Evolutionary conservation across 2,888 invertebrate genomes (phyloP).

Genomic region (Stenoptilia bipunctidactyla): DNA sequence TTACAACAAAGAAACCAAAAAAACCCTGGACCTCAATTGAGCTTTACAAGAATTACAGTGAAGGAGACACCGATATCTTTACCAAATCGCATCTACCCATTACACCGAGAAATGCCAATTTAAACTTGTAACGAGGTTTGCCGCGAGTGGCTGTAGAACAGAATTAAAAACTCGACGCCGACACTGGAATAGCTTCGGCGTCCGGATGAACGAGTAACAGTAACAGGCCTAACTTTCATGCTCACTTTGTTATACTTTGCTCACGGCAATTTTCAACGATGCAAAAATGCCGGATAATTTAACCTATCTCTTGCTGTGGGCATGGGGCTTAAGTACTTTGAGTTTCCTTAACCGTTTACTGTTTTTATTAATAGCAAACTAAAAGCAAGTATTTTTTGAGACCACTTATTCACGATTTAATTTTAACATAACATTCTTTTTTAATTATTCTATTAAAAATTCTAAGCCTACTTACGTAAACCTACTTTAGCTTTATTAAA

Average conservation of each 20-base stretch:
- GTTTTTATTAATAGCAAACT: too few species aligned
- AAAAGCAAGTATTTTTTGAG: too few species aligned
- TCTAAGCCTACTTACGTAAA: too few species aligned
- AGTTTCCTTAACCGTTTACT: too few species aligned
- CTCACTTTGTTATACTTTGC: conserved; percentile 53
- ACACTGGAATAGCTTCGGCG: conserved; percentile 25
- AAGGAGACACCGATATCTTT: conserved; percentile 46
- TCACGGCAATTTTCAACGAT: conserved; percentile 36
- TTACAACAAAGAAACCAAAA: too few species aligned
- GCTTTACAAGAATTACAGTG: conserved; percentile 55
- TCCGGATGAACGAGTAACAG: conserved; percentile 25
- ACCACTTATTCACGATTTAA: too few species aligned
- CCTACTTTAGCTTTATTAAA: too few species aligned
- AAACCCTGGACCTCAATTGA: too few species aligned
- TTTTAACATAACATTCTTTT: too few species aligned
- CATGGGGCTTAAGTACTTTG: too few species aligned
- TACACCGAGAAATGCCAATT: conserved; percentile 68
- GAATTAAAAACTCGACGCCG: conserved; percentile 62
- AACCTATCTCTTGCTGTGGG: background rate
- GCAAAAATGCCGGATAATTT: conserved; percentile 22
- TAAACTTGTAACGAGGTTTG: conserved; percentile 69
- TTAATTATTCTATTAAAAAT: too few species aligned
- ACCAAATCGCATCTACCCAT: conserved; percentile 55
- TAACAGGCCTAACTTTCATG: conserved; percentile 58
- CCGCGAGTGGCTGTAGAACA: conserved; percentile 61